Conservation (phyloP, 2,888 invertebrate genomes). For the Lordiphosa andalusiaca region DNA sequence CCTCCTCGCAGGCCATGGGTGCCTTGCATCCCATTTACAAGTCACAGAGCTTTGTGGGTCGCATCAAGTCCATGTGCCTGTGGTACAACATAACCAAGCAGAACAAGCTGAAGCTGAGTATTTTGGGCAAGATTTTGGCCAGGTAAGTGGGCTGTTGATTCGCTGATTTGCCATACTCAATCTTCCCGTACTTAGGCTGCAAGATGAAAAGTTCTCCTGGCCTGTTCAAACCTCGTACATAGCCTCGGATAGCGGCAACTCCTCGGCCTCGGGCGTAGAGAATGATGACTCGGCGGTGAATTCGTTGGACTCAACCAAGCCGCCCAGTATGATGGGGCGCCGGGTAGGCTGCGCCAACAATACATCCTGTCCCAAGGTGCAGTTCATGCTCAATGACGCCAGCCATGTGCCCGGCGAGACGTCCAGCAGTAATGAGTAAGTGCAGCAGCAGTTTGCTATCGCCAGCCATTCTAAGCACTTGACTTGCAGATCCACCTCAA, state of each 20-base stretch:
- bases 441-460: not conserved
- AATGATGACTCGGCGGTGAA: slow-evolving; percentile 77
- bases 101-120: slow-evolving; percentile 89
- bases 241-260: slow-evolving; percentile 72
- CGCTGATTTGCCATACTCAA: not conserved
- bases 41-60: slow-evolving; percentile 78
- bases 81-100: slow-evolving; percentile 95
- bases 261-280: slow-evolving; percentile 78
- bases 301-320: slow-evolving; percentile 74
- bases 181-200: slow-evolving; percentile 61
- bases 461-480: slow-evolving; percentile 3
- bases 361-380: slow-evolving; percentile 75
- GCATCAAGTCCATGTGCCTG: slow-evolving; percentile 88
- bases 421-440: slow-evolving; percentile 79
- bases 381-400: slow-evolving; percentile 78
- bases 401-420: slow-evolving; percentile 77
- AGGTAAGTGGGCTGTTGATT: slow-evolving; percentile 48
- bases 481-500: slow-evolving; percentile 71
- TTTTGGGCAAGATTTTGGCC: slow-evolving; percentile 85
- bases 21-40: slow-evolving; percentile 85
- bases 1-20: slow-evolving; percentile 90
- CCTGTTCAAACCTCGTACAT: slow-evolving; percentile 78
- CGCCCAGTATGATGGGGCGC: slow-evolving; percentile 45
- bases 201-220: slow-evolving; percentile 80
- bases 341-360: slow-evolving; percentile 33